Conservation (phyloP, 2,797 vertebrate genomes). For the Lepilemur septentrionalis region DNA sequence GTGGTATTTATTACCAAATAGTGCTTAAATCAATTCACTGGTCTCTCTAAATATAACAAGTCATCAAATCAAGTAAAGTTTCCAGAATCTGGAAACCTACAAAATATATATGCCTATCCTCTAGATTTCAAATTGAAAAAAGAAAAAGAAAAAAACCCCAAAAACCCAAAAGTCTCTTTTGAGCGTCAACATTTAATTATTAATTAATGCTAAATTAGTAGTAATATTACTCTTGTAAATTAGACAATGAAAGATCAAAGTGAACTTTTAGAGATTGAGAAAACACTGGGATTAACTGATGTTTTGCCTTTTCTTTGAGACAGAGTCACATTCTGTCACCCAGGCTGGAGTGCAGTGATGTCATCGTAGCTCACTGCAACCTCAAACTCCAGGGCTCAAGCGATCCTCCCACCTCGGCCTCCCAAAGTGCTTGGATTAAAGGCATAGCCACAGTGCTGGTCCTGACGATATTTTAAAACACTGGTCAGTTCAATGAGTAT, state of each 20-base stretch:
- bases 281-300: not conserved
- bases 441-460: not conserved
- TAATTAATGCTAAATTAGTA: not conserved
- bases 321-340: not conserved
- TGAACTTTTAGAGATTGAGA: not conserved
- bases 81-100: not conserved
- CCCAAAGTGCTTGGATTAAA: not conserved
- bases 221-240: not conserved
- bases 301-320: not conserved
- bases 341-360: not conserved
- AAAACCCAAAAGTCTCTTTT: not conserved
- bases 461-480: not conserved
- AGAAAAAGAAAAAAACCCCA: not conserved
- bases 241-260: not conserved
- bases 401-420: not conserved
- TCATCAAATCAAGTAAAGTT: not conserved
- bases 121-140: not conserved
- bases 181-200: not conserved
- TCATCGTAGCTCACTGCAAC: not conserved
- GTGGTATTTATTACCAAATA: not conserved
- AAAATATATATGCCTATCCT: not conserved
- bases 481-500: not conserved
- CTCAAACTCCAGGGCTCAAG: not conserved
- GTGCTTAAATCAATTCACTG: not conserved
- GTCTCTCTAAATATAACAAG: not conserved